Percentiles rank a stretch among this genome's conserved stretches.
Conservation (phyloP, 2,113 vertebrate species). For the Gila orcuttii region DNA sequence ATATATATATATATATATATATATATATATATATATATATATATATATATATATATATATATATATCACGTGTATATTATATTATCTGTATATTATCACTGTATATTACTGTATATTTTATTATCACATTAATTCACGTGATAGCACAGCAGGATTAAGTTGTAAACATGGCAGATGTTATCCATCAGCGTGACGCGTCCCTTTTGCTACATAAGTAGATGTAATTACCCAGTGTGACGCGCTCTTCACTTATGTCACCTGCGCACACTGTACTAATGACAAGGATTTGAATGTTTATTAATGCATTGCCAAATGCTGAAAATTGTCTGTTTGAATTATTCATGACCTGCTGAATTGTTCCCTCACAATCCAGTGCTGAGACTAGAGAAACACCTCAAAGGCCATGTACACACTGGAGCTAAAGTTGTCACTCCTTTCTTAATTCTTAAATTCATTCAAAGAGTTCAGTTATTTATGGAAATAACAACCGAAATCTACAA, state of each 20-base stretch:
- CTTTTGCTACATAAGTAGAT: constrained; percentile 43
- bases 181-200: not conserved
- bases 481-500: not conserved
- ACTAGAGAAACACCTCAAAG: not conserved
- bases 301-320: constrained; percentile 25
- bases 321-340: constrained; percentile 26
- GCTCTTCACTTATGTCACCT: not conserved
- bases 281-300: not conserved
- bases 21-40: no score
- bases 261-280: constrained; percentile 31
- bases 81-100: not conserved
- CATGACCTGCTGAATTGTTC: not conserved
- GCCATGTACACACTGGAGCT: not conserved
- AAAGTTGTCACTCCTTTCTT: not conserved
- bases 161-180: constrained; percentile 8
- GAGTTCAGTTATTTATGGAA: not conserved
- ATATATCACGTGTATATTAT: no score
- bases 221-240: constrained; percentile 29
- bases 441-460: not conserved
- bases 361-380: constrained; percentile 6
- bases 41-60: no score
- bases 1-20: no score
- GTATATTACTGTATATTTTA: no score
- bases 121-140: constrained; percentile 1
- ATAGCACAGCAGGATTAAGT: constrained; percentile 5